These are phyloP conservation scores for Morone chrysops DNA, from an alignment of 2,113 vertebrate species.

Conservation along the genomic window DNA sequence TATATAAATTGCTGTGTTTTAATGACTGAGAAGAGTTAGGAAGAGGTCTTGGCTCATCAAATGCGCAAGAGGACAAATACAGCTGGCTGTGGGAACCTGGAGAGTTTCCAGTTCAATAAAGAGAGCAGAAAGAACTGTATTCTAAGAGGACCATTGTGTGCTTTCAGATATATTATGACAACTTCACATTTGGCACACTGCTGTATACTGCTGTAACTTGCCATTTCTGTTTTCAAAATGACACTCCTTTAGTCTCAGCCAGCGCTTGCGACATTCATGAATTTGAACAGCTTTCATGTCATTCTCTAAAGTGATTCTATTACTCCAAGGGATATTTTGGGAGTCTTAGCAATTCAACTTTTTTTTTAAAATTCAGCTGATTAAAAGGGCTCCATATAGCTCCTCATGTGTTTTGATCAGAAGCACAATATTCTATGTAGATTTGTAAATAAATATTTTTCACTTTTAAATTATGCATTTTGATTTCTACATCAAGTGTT, in stretches of 20 bases:
- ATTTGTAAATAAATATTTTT: conserved; percentile 62
- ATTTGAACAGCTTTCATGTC: conserved; percentile 66
- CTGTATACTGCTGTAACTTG: conserved; percentile 23
- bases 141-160: conserved; percentile 35
- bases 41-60: conserved; percentile 13
- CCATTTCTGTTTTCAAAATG: conserved; percentile 40
- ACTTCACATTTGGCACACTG: conserved; percentile 38
- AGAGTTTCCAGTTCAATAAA: conserved; percentile 47
- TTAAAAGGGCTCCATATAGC: conserved; percentile 18
- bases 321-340: conserved; percentile 53
- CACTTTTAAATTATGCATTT: conserved; percentile 50
- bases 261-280: conserved; percentile 28
- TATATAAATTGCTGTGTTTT: conserved; percentile 35
- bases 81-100: conserved; percentile 31
- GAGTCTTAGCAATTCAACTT: conserved; percentile 59
- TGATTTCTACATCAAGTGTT: conserved; percentile 31
- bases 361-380: conserved; percentile 29
- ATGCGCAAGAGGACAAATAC: conserved; percentile 27
- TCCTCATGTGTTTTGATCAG: conserved; percentile 56
- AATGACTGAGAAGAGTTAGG: conserved; percentile 25
- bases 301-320: conserved; percentile 49
- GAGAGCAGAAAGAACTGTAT: conserved; percentile 9
- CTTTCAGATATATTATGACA: conserved; percentile 43
- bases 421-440: conserved; percentile 43
- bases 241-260: conserved; percentile 26